Base-by-base conservation (phyloP, 1,140 invertebrate genomes). In the Neodiprion lecontei region DNA sequence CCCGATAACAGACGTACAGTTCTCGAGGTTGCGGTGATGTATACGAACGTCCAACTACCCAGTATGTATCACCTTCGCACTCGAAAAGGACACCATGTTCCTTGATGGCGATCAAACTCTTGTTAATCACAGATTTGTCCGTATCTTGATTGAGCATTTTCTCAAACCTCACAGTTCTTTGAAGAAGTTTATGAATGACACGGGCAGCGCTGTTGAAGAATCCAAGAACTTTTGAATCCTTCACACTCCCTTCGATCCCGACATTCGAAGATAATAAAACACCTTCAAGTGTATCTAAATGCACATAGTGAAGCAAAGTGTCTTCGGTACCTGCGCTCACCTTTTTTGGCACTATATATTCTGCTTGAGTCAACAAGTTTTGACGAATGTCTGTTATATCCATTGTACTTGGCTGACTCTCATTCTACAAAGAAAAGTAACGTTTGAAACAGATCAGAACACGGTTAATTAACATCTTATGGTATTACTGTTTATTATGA, bases 1-100 rank as follows among this genome's bases (percentile, higher is more conserved):
- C 94, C 75, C 94, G 90, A 84, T 95, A 95, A 85, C 95, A 96
- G 48, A 96, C 89, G 81, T 95, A 96, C 0, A 96, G 86, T 84
- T 96, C 94, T 80, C 92, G 90, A 10, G 91, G 90, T 79, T 93
- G 91, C 0, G 94, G 94, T 69, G 91, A 90, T 74, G 91, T 92
- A 81, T 95, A 94, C 11, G 95, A 85, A 50, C 94, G 88, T 40
- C 93, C 94, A 85, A 86, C 81, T 14, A 88, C 83, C 88, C 88
- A 88, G 73, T 85, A 87, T 10, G 76, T 79, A 50, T 76, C 71
- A 76, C 86, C 85, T 68, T 88, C 85, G 84, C 88, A 91, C 75
- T 91, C 89, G 79, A 93, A 92, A 40, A 94, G 79, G 53, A 92
- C 90, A 1, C 93, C 93, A 80, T 94, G 91, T 80, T 95, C 94